Percentiles rank a stretch among this genome's conserved stretches.
phyloP scores from a whole-genome alignment of 2,797 vertebrate genomes.

The Sebastes nivosus region DNA sequence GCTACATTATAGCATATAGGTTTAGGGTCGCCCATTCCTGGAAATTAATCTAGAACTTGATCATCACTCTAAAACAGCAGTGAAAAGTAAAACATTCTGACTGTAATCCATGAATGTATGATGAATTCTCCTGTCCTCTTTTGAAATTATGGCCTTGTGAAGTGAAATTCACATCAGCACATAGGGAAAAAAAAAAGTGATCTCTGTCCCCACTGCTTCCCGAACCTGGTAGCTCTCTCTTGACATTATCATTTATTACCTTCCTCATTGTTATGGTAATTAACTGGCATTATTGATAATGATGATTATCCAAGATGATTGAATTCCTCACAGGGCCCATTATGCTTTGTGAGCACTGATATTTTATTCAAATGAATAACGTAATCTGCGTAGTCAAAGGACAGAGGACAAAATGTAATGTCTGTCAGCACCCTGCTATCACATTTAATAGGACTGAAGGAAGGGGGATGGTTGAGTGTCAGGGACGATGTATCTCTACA shows the following conservation, averaged over 20 bases:
- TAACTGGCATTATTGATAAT: constrained; percentile 85
- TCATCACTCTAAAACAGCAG: constrained; percentile 49
- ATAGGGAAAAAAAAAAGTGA: constrained; percentile 31
- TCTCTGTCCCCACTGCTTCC: constrained; percentile 49
- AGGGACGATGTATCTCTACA: constrained; percentile 42
- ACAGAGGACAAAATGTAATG: constrained; percentile 69
- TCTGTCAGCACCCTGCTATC: constrained; percentile 67
- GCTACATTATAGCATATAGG: not conserved
- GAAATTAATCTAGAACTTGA: constrained; percentile 55
- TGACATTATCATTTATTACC: constrained; percentile 80
- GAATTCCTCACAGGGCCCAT: constrained; percentile 80
- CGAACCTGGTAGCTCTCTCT: constrained; percentile 62
- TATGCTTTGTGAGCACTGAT: constrained; percentile 75
- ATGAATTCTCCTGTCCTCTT: constrained; percentile 48
- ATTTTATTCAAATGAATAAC: constrained; percentile 81
- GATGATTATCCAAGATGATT: constrained; percentile 83
- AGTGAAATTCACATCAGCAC: constrained; percentile 45
- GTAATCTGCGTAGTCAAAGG: constrained; percentile 70
- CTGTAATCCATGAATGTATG: constrained; percentile 51
- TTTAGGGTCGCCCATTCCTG: constrained; percentile 21
- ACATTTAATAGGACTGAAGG: constrained; percentile 59
- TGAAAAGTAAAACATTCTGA: constrained; percentile 17
- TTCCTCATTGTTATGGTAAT: constrained; percentile 84
- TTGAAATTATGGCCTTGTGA: constrained; percentile 23
- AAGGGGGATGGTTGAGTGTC: constrained; percentile 56